Evolutionary conservation across 1,140 invertebrate species (phyloP), one percentile per base, ranked within the genome.

Genomic region (Lithobius niger): DNA sequence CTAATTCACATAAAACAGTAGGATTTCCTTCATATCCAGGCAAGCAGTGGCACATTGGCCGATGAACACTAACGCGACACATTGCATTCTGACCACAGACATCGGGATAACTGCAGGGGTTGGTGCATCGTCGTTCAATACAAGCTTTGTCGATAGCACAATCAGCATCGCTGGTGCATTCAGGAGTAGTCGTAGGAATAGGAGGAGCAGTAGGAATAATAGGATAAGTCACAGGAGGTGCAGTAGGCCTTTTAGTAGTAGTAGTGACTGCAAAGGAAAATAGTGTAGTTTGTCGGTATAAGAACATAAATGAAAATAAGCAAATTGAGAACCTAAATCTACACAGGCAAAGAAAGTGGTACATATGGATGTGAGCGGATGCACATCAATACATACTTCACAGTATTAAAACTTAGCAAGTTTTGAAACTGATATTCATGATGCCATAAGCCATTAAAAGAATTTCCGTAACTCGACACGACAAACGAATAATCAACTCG

Each of bases 21-120:
- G 87, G 85, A 19, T 79, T 75, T 10, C 87, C 88, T 49, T 81
- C 77, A 59, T 81, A 87, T 36, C 75, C 74, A 1, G 73, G 65
- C 53, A 77, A 71, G 66, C 88, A 91, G 1, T 83, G 84, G 61
- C 86, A 89, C 0, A 82, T 81, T 31, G 84, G 82, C 58, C 76
- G 79, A 47, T 79, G 81, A 43, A 76, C 76, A 44, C 82, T 73
- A 18, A 84, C 73, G 64, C 82, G 81, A 64, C 87, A 90, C 55
- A 83, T 76, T 1, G 85, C 82, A 65, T 88, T 84, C 0, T 84
- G 83, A 21, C 87, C 87, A 64, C 86, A 91, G 1, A 86, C 87
- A 61, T 81, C 80, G 0, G 80, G 79, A 58, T 84, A 77, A 6
- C 66, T 64, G 65, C 90, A 95, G 0, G 89, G 88, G 67, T 92